Evolutionary conservation across 1,140 invertebrate genomes (phyloP).

Genomic region (Neodiprion pinetum): DNA sequence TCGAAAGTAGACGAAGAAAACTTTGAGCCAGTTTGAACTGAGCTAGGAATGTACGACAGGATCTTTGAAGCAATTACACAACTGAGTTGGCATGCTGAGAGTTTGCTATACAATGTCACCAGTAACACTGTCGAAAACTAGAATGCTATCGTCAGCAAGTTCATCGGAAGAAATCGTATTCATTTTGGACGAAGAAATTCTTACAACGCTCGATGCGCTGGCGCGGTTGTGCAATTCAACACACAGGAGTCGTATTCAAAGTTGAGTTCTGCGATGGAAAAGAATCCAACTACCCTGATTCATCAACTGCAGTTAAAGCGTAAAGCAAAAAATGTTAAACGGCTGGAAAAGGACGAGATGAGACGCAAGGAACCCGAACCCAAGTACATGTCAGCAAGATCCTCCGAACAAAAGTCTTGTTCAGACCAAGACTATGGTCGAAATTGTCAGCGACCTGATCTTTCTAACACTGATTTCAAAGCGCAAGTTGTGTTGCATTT

Average conservation of each 20-base stretch:
- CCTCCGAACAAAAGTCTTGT: neutral
- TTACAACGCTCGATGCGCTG: constrained; percentile 40
- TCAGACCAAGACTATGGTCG: constrained; percentile 17
- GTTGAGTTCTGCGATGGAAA: neutral
- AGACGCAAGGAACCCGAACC: neutral
- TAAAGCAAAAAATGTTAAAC: too few relatives aligned
- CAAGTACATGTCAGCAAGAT: neutral
- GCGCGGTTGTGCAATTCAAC: constrained; percentile 39
- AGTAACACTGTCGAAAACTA: constrained; percentile 40
- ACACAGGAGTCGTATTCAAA: constrained; percentile 19
- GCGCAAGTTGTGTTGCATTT: neutral
- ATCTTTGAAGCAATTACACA: constrained; percentile 10
- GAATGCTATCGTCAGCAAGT: constrained; percentile 35
- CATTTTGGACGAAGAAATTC: constrained; percentile 35
- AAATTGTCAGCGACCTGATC: constrained; percentile 11
- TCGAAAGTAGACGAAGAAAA: constrained; percentile 12
- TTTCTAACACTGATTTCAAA: neutral
- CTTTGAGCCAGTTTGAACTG: constrained; percentile 8
- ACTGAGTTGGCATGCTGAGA: constrained; percentile 26
- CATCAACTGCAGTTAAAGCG: too few relatives aligned
- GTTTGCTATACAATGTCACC: constrained; percentile 44
- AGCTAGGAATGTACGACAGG: neutral
- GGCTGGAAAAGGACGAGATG: neutral
- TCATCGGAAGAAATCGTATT: constrained; percentile 48
- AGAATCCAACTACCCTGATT: neutral